A percentile compares a stretch with the other conserved stretches of the same genome.
Evolutionary conservation across 2,797 vertebrate genomes (phyloP).

Genomic region (Lutjanus campechanus): DNA sequence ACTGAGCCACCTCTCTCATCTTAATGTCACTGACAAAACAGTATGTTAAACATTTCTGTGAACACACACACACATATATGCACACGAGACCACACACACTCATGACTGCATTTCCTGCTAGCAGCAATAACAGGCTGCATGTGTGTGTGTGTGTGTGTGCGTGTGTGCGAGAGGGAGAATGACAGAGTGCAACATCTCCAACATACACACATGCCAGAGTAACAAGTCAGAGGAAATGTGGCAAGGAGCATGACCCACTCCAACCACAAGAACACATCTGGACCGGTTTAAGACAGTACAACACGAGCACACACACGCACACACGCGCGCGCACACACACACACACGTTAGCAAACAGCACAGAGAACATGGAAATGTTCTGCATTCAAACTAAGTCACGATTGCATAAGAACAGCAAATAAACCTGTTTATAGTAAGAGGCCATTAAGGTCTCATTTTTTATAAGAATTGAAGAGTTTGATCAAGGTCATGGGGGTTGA

Average conservation of each 20-base stretch:
- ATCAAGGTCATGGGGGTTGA: constrained; percentile 1
- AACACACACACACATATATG: neutral
- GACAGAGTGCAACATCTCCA: constrained; percentile 31
- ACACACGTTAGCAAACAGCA: constrained; percentile 23
- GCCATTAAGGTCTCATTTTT: neutral
- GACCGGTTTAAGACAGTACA: constrained; percentile 49
- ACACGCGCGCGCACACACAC: neutral
- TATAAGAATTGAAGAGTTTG: neutral
- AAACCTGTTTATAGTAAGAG: constrained; percentile 9
- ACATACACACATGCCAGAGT: constrained; percentile 62
- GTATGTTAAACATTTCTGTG: constrained; percentile 4
- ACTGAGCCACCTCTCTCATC: neutral
- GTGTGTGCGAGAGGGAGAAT: neutral
- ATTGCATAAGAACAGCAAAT: neutral
- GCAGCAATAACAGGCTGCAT: constrained; percentile 15
- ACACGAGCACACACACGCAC: neutral
- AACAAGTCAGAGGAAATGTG: constrained; percentile 71
- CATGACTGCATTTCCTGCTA: constrained; percentile 29
- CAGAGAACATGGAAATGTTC: constrained; percentile 37
- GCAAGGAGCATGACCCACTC: constrained; percentile 33
- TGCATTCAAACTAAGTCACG: constrained; percentile 3
- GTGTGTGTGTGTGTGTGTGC: constrained; percentile 16
- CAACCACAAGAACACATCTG: constrained; percentile 66
- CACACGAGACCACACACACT: constrained; percentile 12
- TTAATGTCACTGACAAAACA: neutral